phyloP scores from a whole-genome alignment of 2,113 vertebrate genomes.

The Salvelinus fontinalis region DNA sequence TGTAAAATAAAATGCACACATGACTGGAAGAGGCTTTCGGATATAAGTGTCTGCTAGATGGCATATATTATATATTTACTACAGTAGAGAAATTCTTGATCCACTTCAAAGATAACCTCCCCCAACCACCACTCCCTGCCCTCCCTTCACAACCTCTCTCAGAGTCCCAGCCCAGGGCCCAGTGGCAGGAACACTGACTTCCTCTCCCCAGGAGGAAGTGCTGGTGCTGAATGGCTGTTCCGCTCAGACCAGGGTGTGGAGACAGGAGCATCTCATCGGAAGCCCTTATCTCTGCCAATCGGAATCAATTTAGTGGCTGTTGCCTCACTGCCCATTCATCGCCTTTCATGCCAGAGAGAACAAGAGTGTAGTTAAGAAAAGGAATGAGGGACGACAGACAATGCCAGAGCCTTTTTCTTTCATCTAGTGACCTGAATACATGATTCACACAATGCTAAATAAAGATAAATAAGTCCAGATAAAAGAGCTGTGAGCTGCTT shows the following conservation, averaged over 20 bases:
- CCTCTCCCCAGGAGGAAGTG: constrained; percentile 46
- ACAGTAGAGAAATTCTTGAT: constrained; percentile 21
- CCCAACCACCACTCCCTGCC: too few species aligned
- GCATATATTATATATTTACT: not conserved
- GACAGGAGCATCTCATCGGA: constrained; percentile 38
- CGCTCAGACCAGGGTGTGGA: constrained; percentile 29
- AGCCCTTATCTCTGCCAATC: constrained; percentile 45
- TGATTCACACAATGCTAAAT: constrained; percentile 30
- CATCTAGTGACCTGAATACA: constrained; percentile 45
- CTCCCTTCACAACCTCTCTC: not conserved
- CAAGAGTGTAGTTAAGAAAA: not conserved
- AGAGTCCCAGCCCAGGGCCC: too few species aligned
- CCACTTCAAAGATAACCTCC: too few species aligned
- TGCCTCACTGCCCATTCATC: constrained; percentile 34
- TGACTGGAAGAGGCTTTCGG: too few species aligned
- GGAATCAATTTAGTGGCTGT: constrained; percentile 49
- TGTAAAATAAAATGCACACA: too few species aligned
- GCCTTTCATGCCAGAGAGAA: constrained; percentile 20
- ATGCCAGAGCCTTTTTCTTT: constrained; percentile 34
- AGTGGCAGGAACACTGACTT: constrained; percentile 18
- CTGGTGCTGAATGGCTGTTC: constrained; percentile 20
- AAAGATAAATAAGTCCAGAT: constrained; percentile 19
- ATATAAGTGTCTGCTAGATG: too few species aligned
- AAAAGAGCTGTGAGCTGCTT: constrained; percentile 2
- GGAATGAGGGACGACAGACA: constrained; percentile 18